A percentile compares a stretch with the other conserved stretches of the same genome.
Conservation (phyloP, 92 coral and sea anemone species). For the Pocillopora grandis region DNA sequence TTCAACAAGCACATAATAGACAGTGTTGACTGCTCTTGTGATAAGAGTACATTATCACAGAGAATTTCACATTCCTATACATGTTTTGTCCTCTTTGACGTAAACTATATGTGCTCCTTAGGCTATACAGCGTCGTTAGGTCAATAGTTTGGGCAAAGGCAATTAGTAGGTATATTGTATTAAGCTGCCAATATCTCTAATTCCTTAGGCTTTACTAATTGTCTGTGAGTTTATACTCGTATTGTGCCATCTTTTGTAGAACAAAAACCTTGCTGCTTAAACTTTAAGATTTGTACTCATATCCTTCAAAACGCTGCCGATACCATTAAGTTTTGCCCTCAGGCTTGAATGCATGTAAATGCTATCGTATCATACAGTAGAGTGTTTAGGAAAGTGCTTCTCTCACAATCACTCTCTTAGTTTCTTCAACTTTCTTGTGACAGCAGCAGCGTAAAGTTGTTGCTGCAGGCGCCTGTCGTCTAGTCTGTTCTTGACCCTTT, state of each 20-base stretch:
- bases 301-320: too few species aligned
- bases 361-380: too few species aligned
- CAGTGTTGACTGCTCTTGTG: not conserved
- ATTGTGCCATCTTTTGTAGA: slow-evolving; percentile 1
- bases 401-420: too few species aligned
- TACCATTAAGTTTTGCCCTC: too few species aligned
- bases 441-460: not conserved
- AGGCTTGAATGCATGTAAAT: too few species aligned
- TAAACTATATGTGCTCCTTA: not conserved
- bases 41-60: not conserved
- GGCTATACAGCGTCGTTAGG: not conserved
- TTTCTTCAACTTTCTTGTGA: too few species aligned
- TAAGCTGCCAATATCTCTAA: slow-evolving; percentile 1
- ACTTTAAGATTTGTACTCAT: not conserved
- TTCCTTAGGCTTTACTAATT: not conserved
- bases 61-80: not conserved
- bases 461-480: slow-evolving; percentile 7
- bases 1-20: not conserved
- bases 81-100: not conserved
- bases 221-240: not conserved
- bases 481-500: not conserved
- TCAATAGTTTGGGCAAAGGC: not conserved
- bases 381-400: too few species aligned
- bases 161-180: not conserved
- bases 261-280: not conserved